Evolutionary conservation across 1,140 invertebrate genomes (phyloP).

Genomic region (Aradophagus sp.): DNA sequence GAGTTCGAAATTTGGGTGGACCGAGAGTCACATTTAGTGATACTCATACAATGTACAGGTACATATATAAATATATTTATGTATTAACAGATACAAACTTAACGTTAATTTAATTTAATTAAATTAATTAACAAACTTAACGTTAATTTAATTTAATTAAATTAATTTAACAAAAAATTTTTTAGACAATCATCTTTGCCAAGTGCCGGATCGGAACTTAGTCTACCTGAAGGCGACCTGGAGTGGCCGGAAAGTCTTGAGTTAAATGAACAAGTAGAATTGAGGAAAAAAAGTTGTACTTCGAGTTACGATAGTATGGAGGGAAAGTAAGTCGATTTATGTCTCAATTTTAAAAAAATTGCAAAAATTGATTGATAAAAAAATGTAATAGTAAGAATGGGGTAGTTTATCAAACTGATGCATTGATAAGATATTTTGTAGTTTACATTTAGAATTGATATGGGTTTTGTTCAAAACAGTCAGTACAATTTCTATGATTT

Average conservation of each 20-base stretch:
- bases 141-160: too few relatives aligned
- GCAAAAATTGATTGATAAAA: too few relatives aligned
- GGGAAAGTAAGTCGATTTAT: conserved; percentile 64
- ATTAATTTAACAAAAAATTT: too few relatives aligned
- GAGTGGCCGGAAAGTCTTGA: conserved; percentile 79
- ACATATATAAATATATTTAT: conserved; percentile 15
- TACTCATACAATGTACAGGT: conserved; percentile 77
- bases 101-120: too few relatives aligned
- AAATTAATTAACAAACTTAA: conserved; percentile 51
- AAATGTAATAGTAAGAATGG: too few relatives aligned
- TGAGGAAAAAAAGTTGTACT: conserved; percentile 77
- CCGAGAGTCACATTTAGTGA: conserved; percentile 80
- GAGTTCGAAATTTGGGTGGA: conserved; percentile 76
- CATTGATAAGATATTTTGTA: too few relatives aligned
- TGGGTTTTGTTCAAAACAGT: conserved; percentile 34
- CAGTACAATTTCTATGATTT: conserved; percentile 30
- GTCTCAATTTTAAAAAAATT: not conserved
- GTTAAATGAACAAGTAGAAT: conserved; percentile 79
- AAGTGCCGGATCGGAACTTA: conserved; percentile 81
- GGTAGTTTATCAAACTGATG: too few relatives aligned
- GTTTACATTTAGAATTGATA: too few relatives aligned
- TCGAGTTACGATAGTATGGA: conserved; percentile 74
- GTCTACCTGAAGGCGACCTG: conserved; percentile 78
- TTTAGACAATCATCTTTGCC: conserved; percentile 81
- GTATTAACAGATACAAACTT: too few relatives aligned